Percentiles rank a stretch among this genome's conserved stretches.
Evolutionary conservation across 2,113 vertebrate genomes (phyloP).

Genomic region (Phaethornis superciliosus): DNA sequence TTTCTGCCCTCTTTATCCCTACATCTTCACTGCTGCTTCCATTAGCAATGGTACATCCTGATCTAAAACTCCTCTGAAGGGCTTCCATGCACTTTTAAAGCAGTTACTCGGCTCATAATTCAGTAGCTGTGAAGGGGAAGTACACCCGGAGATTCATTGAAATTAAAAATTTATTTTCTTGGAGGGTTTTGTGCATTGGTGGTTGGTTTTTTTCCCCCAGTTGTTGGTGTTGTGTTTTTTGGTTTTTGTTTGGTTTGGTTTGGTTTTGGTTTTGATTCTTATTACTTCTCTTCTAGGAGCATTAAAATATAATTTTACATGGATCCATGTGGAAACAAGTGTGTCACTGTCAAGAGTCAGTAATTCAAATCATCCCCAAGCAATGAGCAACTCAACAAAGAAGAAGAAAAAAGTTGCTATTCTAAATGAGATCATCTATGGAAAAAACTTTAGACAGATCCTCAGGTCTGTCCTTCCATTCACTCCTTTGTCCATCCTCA

Average conservation of each 20-base stretch:
- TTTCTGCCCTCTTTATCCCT: background rate
- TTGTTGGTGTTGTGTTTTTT: too few relatives aligned
- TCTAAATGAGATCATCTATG: background rate
- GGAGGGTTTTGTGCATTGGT: background rate
- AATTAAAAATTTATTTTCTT: constrained; percentile 22
- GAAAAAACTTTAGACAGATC: background rate
- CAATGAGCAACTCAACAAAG: background rate
- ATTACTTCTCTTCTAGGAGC: background rate
- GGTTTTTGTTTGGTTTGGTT: too few relatives aligned
- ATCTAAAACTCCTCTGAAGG: background rate
- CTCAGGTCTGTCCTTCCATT: background rate
- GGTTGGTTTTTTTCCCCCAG: too few relatives aligned
- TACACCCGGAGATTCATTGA: background rate
- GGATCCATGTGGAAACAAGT: background rate
- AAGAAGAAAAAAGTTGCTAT: background rate
- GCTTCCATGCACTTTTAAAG: constrained; percentile 3
- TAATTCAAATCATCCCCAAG: background rate
- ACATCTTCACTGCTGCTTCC: background rate
- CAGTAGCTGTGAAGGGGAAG: background rate
- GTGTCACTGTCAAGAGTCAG: background rate
- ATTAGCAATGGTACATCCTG: background rate
- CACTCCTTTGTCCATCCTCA: too few relatives aligned
- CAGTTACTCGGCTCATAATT: background rate
- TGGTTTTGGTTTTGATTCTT: background rate
- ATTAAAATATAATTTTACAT: constrained; percentile 3